Base-by-base conservation (phyloP, 2,113 vertebrate species). In the Gasterosteus nipponicus region DNA sequence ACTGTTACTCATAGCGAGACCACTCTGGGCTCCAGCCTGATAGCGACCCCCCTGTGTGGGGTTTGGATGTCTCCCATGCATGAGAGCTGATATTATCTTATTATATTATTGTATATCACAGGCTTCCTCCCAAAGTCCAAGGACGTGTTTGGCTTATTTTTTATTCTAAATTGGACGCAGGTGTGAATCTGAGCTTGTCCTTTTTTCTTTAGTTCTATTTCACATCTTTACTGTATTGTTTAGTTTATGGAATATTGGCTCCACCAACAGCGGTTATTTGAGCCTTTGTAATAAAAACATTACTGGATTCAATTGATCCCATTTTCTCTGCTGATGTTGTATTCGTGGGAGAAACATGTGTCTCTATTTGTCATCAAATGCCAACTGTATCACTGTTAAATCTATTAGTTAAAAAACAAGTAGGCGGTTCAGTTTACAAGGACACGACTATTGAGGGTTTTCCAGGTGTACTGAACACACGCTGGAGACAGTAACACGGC, bases 401-500 rank as follows among this genome's bases (percentile, higher is more conserved):
- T 59, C 57, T 35, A 31, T 58, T 18, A 31, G 16, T 58, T 35
- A 26, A 2, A 56, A 14, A 2, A 26, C 22, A 26, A 77, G 57
- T 41, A 22, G 18, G 35, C 12, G 15, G 15, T 65, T n/a, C 22
- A 11, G 60, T 18, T 35, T 71, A 64, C 1, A 4, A 70, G 66
- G 31, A 59, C 29, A 53, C 18, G 3, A 19, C 16, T 49, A 18
- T 35, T 64, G 29, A 22, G 9, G 49, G 12, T 73, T 67, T 68
- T 51, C 67, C 19, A 69, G 65, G 74, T 77, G 78, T 81, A 67
- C 8, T 15, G 53, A 3, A 67, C 68, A 81, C 44, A 71, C 82
- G 58, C 68, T 56, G 33, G 84, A 81, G 81, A 88, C 70, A 11
- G 62, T 49, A 76, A 68, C 76, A 73, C 19, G 57, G 57, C 29